Evolutionary conservation across 2,888 invertebrate genomes (phyloP).

Genomic region (Platycheirus rosarum): DNA sequence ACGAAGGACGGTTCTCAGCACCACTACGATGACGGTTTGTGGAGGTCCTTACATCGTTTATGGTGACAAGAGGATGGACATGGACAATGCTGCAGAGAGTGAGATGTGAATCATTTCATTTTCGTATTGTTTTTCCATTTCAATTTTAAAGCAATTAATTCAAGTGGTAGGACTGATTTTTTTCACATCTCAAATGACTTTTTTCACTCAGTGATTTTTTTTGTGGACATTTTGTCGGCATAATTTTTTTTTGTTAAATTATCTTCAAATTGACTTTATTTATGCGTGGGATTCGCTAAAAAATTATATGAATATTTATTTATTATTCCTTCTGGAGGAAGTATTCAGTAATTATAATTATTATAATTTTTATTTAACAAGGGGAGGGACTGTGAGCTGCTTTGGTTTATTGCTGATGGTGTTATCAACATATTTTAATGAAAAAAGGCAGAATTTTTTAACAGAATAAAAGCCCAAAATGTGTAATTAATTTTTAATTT

Average conservation of each 20-base stretch:
- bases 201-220: conserved; percentile 47
- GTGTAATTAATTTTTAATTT: conserved; percentile 42
- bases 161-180: conserved; percentile 50
- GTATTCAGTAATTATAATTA: conserved; percentile 63
- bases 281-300: conserved; percentile 58
- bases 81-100: neutral
- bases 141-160: conserved; percentile 73
- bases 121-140: conserved; percentile 62
- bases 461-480: neutral
- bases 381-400: neutral
- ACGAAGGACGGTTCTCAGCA: neutral
- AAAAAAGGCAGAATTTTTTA: neutral
- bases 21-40: neutral
- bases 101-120: conserved; percentile 66
- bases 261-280: conserved; percentile 68
- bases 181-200: conserved; percentile 20
- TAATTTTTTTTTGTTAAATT: conserved; percentile 49
- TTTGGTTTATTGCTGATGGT: conserved; percentile 2
- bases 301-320: conserved; percentile 71
- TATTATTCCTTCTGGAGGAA: conserved; percentile 55
- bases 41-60: conserved; percentile 46
- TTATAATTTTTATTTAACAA: conserved; percentile 2
- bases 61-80: conserved; percentile 38
- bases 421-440: conserved; percentile 57
- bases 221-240: conserved; percentile 28